Evolutionary conservation across 2,888 invertebrate genomes (phyloP).

Genomic region (Tanypteryx hageni): DNA sequence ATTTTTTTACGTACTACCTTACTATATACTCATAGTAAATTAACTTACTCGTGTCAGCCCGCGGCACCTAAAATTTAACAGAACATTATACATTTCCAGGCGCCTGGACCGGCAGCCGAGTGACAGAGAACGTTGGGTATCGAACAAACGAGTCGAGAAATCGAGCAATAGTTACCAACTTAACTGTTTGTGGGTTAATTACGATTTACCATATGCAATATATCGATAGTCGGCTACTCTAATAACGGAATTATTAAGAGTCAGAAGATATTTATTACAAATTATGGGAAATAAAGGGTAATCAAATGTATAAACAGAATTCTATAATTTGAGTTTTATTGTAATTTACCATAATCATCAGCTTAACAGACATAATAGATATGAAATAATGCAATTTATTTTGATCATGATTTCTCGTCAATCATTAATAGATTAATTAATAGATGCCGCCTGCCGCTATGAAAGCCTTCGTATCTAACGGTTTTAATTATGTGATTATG

Average conservation of each 20-base stretch:
- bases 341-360: not conserved
- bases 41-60: constrained; percentile 73
- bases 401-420: too few relatives aligned
- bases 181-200: not conserved
- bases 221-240: not conserved
- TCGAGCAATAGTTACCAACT: constrained; percentile 47
- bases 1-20: not conserved
- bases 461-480: too few relatives aligned
- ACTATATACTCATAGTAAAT: constrained; percentile 20
- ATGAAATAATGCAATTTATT: too few relatives aligned
- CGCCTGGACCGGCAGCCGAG: constrained; percentile 73
- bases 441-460: too few relatives aligned
- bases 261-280: not conserved
- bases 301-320: not conserved
- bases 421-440: too few relatives aligned
- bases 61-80: constrained; percentile 75
- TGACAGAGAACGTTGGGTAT: constrained; percentile 72
- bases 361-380: too few relatives aligned
- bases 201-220: not conserved
- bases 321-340: not conserved
- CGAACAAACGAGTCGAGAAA: constrained; percentile 64
- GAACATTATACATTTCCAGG: constrained; percentile 74
- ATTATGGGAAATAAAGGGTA: not conserved
- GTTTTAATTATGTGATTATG: too few relatives aligned
- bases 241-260: not conserved